Base-by-base conservation (phyloP, 1,140 invertebrate species). In the Pygmarrhopalites habei region DNA sequence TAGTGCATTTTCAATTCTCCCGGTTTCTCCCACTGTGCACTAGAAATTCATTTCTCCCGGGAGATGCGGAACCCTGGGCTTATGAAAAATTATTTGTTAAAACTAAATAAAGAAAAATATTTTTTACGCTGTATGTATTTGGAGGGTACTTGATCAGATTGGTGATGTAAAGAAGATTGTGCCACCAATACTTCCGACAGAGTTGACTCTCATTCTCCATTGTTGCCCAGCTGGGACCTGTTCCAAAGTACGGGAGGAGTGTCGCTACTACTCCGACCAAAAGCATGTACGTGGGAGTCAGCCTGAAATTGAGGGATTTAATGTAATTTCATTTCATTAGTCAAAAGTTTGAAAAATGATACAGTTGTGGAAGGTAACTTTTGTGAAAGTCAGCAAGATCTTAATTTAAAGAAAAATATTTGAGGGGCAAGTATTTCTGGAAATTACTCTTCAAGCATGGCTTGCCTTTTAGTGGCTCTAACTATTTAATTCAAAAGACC, bases 101-200 rank as follows among this genome's bases (percentile, higher is more conserved):
- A 25, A 26, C 28, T 25, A 30, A 19, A 39, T 39, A 39, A 39
- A 39, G 35, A 39, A 39, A 39, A 17, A 39, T 10, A 39, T n/a
- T n/a, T n/a, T n/a, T n/a, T n/a, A n/a, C 12, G 23, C 7, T 23
- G 14, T 21, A 21, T 10, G 19, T 49, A 5, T 7, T 7, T 49
- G 23, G 69, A n/a, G n/a, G n/a, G n/a, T 59, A 14, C 5, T 44
- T 39, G 3, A 25, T 56, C 1, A 81, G 77, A 70, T 83, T 84
- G 66, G 80, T 78, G 1, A 80, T 53, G 59, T 79, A 17, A 67
- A 59, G 62, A 71, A 74, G 4, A 56, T 71, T 66, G 39, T n/a
- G n/a, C n/a, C n/a, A n/a, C n/a, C n/a, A n/a, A n/a, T n/a, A n/a
- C n/a, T n/a, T n/a, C n/a, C n/a, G 23, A 32, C 64, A 65, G 26